Base-by-base conservation (phyloP, 1,140 invertebrate genomes). In the Arion vulgaris region DNA sequence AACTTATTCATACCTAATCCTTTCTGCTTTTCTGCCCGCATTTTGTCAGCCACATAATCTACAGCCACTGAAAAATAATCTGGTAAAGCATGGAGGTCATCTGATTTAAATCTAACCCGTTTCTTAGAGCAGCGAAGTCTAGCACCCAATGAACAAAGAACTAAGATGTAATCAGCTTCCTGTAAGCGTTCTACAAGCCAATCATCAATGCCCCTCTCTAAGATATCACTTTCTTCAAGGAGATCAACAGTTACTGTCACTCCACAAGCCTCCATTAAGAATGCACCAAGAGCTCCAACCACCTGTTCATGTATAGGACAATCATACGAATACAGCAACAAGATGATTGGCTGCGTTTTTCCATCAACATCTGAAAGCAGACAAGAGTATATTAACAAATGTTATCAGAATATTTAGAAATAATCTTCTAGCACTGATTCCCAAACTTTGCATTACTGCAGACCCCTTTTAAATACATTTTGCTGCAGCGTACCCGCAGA, bases 1-100 rank as follows among this genome's bases (percentile, higher is more conserved):
- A 89, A 91, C 53, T 88, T 87, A 15, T 87, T 87, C 83, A 90
- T 83, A 15, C 87, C 84, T 72, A 89, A 69, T 32, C 88, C 89
- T 83, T 90, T 90, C 41, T 86, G 85, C 36, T 88, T 79, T 76
- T 91, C 89, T 45, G 87, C 88, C 80, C 90, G 49, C 87, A 91
- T 89, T 83, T 90, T 90, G 78, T 91, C 89, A 51, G 88, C 89
- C 23, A 91, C 90, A 85, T 90, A 89, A 84, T 91, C 90, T 7
- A 90, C 89, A 41, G 90, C 89, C 26, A 90, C 86, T 32, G 89
- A 88, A 89, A 91, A 91, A 83, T 90, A 90, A 86, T 91, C 90
- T 2, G 90, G 88, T 51, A 91, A 83, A 2, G 82, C 85, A 68
- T 85, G 84, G 15, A 80, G 78, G 0, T 80, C 36, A 36, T 89